Base-by-base conservation (phyloP, 1,140 invertebrate species). In the Drosophila cardini region DNA sequence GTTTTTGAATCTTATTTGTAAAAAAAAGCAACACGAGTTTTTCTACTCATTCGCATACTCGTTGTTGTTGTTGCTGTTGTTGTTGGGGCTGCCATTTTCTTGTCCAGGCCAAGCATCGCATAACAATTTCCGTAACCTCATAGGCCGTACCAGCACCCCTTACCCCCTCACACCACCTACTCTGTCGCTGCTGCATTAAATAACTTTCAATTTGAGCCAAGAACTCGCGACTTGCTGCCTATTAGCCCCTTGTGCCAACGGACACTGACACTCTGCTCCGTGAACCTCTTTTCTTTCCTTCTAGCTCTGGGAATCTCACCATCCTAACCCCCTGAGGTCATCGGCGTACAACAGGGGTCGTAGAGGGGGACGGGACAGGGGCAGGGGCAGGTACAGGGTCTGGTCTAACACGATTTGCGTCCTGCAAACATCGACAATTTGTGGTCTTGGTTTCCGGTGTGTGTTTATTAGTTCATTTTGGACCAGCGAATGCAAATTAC, bases 131-230 rank as follows among this genome's bases (percentile, higher is more conserved):
- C 84, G 58, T 63, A 76, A 67, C 75, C 64, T 53, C 71, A 72
- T 68, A 70, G 64, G 67, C 78, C 77, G 65, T 9, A 45, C 16
- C 48, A 21, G n/a, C 26, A 32, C 34, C 26, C 42, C 30, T 15
- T 30, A 43, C 34, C 62, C 38, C n/a, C 38, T 13, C 34, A 6
- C 32, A 34, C 32, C 9, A 0, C 34, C 10, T 2, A 6, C 10
- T 36, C 13, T 40, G 38, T 40, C 38, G 38, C 38, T 57, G 62
- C 71, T 72, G 80, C 83, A 78, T 89, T 83, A 73, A 87, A 83
- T 86, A 86, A 87, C 82, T 86, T 86, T 86, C 79, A 87, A 86
- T 86, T 83, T 87, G 69, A 87, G 76, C 65, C 72, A 75, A 80
- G 82, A 75, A 77, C 65, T 70, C 82, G 67, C 78, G 81, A 70